Percentiles rank a stretch among this genome's conserved stretches.
Evolutionary conservation across 2,113 vertebrate genomes (phyloP).

Genomic region (Elephantulus edwardii): DNA sequence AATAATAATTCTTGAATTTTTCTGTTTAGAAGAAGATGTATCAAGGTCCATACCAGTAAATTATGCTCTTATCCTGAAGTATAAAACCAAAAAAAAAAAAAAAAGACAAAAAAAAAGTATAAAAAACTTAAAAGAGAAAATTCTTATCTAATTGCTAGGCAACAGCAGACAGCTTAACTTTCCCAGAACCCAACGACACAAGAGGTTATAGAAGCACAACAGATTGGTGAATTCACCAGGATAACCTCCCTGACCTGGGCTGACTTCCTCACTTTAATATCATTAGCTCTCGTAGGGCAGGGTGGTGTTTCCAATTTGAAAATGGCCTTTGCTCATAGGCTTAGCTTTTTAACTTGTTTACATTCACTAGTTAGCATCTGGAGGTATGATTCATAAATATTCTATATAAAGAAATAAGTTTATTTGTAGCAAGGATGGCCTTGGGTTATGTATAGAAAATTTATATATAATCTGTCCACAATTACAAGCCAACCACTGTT

Average conservation of each 20-base stretch:
- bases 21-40: slow-evolving; percentile 31
- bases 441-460: too few species aligned
- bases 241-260: slow-evolving; percentile 56
- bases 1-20: background rate
- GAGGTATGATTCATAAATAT: slow-evolving; percentile 75
- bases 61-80: background rate
- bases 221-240: slow-evolving; percentile 69
- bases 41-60: background rate
- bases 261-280: slow-evolving; percentile 70
- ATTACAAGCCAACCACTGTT: too few species aligned
- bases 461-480: too few species aligned
- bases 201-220: slow-evolving; percentile 64
- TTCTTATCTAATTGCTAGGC: background rate
- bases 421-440: slow-evolving; percentile 55
- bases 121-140: slow-evolving; percentile 15
- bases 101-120: too few species aligned
- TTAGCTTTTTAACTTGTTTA: slow-evolving; percentile 81
- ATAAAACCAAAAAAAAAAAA: background rate
- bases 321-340: slow-evolving; percentile 80
- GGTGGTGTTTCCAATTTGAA: slow-evolving; percentile 78
- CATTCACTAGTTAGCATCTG: slow-evolving; percentile 76
- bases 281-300: slow-evolving; percentile 65
- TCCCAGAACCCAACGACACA: slow-evolving; percentile 47
- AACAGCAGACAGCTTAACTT: slow-evolving; percentile 40
- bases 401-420: slow-evolving; percentile 61